These are phyloP conservation scores for Pheosia gnoma DNA, from an alignment of 2,888 invertebrate genomes.

Conservation along the genomic window DNA sequence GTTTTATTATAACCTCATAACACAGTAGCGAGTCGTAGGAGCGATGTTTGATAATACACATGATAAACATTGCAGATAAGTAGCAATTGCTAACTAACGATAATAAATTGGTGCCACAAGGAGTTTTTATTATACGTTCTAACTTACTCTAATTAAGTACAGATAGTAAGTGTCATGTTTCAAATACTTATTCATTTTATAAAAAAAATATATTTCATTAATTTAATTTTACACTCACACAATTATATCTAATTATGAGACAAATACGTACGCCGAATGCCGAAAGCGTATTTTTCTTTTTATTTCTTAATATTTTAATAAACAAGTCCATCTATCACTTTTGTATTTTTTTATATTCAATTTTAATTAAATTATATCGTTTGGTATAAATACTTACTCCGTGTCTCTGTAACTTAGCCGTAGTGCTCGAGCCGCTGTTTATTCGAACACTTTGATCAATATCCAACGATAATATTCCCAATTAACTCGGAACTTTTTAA, in stretches of 20 bases:
- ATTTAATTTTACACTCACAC: too few species aligned
- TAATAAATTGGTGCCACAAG: not conserved
- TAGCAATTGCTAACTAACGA: not conserved
- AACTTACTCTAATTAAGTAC: not conserved
- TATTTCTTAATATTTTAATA: too few species aligned
- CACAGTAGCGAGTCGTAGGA: not conserved
- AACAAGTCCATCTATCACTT: too few species aligned
- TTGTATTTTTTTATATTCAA: too few species aligned
- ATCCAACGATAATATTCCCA: conserved; percentile 7
- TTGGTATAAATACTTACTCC: conserved; percentile 47
- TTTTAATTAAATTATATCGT: too few species aligned
- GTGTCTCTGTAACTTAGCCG: conserved; percentile 35
- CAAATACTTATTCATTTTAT: too few species aligned
- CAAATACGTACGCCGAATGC: too few species aligned
- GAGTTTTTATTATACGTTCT: not conserved
- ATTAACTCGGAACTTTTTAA: conserved; percentile 5
- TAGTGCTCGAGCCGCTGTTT: conserved; percentile 22
- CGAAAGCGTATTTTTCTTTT: too few species aligned
- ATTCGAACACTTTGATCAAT: conserved; percentile 17
- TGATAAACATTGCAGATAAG: not conserved
- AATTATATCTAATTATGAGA: too few species aligned
- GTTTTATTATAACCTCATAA: conserved; percentile 10
- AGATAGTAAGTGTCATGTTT: too few species aligned
- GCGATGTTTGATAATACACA: conserved; percentile 1
- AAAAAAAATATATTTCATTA: too few species aligned